phyloP scores from a whole-genome alignment of 2,113 vertebrate genomes.

The Aptenodytes forsteri region DNA sequence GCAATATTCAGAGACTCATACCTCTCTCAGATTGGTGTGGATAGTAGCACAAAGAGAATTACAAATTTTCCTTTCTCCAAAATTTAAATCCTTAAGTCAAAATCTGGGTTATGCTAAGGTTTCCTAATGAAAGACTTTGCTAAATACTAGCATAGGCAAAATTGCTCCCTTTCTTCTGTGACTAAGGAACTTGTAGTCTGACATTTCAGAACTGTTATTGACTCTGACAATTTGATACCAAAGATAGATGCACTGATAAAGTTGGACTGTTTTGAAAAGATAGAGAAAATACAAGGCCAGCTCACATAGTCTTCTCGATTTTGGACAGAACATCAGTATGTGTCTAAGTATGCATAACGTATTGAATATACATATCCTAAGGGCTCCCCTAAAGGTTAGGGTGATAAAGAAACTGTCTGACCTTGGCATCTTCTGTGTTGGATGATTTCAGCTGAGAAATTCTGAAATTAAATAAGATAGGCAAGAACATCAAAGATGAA shows the following conservation, averaged over 20 bases:
- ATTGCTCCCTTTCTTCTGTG: neutral
- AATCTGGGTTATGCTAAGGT: neutral
- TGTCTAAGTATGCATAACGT: neutral
- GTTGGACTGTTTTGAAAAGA: neutral
- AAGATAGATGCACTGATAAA: neutral
- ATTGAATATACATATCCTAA: neutral
- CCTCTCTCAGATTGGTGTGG: neutral
- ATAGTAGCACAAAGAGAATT: neutral
- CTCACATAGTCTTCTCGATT: neutral
- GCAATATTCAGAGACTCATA: neutral
- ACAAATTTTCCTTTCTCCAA: neutral
- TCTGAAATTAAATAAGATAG: neutral
- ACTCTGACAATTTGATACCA: neutral
- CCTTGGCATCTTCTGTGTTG: neutral
- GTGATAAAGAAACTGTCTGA: neutral
- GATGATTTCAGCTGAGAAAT: neutral
- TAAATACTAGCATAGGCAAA: neutral
- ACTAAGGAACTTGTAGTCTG: neutral
- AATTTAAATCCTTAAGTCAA: neutral
- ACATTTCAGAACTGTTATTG: neutral
- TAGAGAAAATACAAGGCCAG: neutral
- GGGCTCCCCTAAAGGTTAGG: neutral
- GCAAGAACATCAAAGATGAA: neutral
- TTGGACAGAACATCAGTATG: neutral
- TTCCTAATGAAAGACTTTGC: neutral